These are phyloP conservation scores for Aplochiton taeniatus DNA, from an alignment of 2,797 vertebrate genomes.

Conservation along the genomic window DNA sequence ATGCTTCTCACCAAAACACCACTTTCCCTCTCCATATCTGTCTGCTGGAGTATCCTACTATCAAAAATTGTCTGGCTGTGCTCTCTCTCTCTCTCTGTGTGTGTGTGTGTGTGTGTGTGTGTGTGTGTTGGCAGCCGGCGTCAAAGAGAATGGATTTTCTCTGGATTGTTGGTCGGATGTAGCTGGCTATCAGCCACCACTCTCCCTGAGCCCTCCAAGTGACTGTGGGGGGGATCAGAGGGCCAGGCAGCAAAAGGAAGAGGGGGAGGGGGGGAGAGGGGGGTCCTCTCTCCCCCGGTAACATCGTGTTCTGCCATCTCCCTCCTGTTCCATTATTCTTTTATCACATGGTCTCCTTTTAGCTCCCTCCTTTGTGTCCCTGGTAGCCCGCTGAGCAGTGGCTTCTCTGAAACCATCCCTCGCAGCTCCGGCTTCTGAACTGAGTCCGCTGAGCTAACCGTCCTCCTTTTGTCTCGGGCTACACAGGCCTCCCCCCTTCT, in stretches of 20 bases:
- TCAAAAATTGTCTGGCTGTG: no score
- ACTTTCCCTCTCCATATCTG: no score
- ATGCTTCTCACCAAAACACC: no score
- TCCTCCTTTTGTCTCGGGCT: not conserved
- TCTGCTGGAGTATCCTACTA: no score
- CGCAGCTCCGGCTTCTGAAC: not conserved
- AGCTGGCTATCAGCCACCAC: not conserved
- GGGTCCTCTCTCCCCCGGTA: not conserved
- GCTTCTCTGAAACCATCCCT: not conserved
- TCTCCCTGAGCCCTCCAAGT: not conserved
- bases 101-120: not conserved
- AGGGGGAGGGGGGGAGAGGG: not conserved
- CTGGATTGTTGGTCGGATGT: not conserved
- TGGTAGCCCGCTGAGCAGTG: not conserved
- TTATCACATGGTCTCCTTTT: conserved; percentile 8
- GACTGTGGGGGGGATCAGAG: not conserved
- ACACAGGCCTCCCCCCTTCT: not conserved
- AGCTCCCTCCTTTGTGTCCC: not conserved
- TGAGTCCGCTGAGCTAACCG: not conserved
- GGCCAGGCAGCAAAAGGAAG: not conserved
- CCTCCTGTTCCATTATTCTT: not conserved
- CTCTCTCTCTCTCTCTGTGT: not conserved
- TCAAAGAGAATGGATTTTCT: conserved; percentile 3
- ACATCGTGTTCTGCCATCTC: conserved; percentile 3
- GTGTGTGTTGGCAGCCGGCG: not conserved